Percentiles rank a stretch among this genome's conserved stretches.
phyloP scores from a whole-genome alignment of 2,888 invertebrate genomes.

The Lasioglossum oenotherae region DNA sequence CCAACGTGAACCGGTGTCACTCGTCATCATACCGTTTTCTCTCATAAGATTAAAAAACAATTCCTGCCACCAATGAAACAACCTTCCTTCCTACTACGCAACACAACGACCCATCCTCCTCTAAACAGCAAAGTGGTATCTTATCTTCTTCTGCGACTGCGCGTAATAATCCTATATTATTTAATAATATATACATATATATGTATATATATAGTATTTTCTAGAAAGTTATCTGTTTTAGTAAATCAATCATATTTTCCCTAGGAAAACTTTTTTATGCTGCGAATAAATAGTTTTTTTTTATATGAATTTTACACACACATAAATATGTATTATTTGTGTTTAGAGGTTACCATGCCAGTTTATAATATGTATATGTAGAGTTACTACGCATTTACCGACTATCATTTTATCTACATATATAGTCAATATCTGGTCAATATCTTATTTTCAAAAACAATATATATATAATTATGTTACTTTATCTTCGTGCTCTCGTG shows the following conservation, averaged over 20 bases:
- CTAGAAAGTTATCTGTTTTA: conserved; percentile 27
- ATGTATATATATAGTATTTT: conserved; percentile 12
- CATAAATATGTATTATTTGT: not conserved
- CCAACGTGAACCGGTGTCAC: conserved; percentile 60
- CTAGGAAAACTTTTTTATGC: not conserved
- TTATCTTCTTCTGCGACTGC: conserved; percentile 52
- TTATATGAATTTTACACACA: not conserved
- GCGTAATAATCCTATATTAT: conserved; percentile 26
- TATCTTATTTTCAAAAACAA: not conserved
- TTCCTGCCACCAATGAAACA: conserved; percentile 50
- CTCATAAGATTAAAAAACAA: conserved; percentile 62
- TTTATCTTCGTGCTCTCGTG: not conserved
- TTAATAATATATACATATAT: not conserved
- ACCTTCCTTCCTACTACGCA: conserved; percentile 67
- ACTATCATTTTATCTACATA: not conserved
- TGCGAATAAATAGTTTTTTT: not conserved
- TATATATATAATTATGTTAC: not conserved
- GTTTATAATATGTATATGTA: not conserved
- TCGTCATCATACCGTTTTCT: conserved; percentile 71
- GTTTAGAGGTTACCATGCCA: not conserved
- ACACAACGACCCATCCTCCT: conserved; percentile 61
- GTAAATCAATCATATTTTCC: not conserved
- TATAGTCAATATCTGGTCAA: not conserved
- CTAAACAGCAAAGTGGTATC: conserved; percentile 28
- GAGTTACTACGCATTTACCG: conserved; percentile 7